These are phyloP conservation scores for Galbula dea DNA, from an alignment of 2,113 vertebrate genomes.

Conservation along the genomic window DNA sequence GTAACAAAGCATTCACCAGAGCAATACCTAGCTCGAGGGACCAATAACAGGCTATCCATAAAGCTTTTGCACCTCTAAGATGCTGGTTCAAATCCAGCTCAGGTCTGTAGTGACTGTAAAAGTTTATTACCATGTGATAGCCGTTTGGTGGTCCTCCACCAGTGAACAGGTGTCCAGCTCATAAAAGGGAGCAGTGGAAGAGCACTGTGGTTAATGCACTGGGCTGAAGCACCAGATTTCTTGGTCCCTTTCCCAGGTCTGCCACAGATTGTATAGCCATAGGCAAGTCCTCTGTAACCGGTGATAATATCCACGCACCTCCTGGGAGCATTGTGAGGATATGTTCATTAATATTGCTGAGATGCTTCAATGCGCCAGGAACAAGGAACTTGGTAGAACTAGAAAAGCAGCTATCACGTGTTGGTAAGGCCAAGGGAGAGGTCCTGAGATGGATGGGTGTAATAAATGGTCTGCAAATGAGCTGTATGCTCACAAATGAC, in stretches of 20 bases:
- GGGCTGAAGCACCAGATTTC: slow-evolving; percentile 9
- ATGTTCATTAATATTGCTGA: not conserved
- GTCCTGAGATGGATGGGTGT: not conserved
- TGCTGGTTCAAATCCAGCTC: slow-evolving; percentile 44
- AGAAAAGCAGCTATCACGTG: not conserved
- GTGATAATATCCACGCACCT: not conserved
- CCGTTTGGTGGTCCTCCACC: slow-evolving; percentile 48
- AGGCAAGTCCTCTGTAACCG: slow-evolving; percentile 13
- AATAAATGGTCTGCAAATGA: slow-evolving; percentile 16
- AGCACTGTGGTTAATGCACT: not conserved
- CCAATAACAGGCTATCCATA: not conserved
- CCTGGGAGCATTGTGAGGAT: not conserved
- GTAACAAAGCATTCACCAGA: not conserved
- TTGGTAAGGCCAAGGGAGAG: not conserved
- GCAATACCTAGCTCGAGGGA: not conserved
- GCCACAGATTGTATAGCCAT: slow-evolving; percentile 17
- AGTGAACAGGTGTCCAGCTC: slow-evolving; percentile 5
- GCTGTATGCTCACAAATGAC: not conserved
- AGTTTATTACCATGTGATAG: slow-evolving; percentile 38
- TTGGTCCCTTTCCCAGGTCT: slow-evolving; percentile 45
- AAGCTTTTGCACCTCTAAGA: slow-evolving; percentile 45
- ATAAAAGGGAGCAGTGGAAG: slow-evolving; percentile 30
- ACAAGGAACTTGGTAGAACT: not conserved
- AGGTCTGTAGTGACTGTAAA: slow-evolving; percentile 35
- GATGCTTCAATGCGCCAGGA: not conserved